These are phyloP conservation scores for Caenorhabditis parvicauda DNA, from an alignment of 2,888 invertebrate species.

Conservation along the genomic window DNA sequence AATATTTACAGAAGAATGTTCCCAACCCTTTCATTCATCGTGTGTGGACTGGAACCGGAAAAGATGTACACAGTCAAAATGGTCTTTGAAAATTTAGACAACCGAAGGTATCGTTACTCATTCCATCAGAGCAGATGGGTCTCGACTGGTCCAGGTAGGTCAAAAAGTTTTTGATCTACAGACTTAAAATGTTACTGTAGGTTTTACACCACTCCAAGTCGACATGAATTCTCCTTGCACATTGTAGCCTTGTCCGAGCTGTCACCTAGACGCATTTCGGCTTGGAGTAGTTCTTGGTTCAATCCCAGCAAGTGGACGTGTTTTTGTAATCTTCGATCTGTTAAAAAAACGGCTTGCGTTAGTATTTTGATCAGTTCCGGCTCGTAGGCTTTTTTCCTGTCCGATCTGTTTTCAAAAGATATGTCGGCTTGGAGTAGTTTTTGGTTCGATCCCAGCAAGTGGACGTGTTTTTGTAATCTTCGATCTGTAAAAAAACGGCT, in stretches of 20 bases:
- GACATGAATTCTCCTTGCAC: not conserved
- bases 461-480: not conserved
- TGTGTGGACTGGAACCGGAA: slow-evolving; percentile 72
- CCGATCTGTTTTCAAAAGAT: not conserved
- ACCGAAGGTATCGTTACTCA: slow-evolving; percentile 92
- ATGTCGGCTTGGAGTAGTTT: not conserved
- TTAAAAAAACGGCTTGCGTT: too few species aligned
- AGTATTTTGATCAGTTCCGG: not conserved
- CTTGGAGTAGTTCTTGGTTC: not conserved
- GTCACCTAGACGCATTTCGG: not conserved
- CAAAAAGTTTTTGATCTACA: too few species aligned
- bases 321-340: not conserved
- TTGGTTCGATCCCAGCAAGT: not conserved
- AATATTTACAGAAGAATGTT: slow-evolving; percentile 82
- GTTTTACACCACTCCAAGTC: too few species aligned
- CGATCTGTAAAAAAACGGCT: not conserved
- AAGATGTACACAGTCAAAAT: slow-evolving; percentile 54
- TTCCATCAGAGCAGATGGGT: slow-evolving; percentile 97
- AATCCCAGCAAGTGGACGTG: not conserved
- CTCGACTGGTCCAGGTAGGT: slow-evolving; percentile 82
- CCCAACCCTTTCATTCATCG: slow-evolving; percentile 89
- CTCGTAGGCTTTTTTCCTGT: not conserved
- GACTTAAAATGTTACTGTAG: too few species aligned
- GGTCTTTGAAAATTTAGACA: slow-evolving; percentile 72
- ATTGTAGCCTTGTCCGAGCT: not conserved